Conservation (phyloP, 1,140 invertebrate species). For the Lethocerus indicus region DNA sequence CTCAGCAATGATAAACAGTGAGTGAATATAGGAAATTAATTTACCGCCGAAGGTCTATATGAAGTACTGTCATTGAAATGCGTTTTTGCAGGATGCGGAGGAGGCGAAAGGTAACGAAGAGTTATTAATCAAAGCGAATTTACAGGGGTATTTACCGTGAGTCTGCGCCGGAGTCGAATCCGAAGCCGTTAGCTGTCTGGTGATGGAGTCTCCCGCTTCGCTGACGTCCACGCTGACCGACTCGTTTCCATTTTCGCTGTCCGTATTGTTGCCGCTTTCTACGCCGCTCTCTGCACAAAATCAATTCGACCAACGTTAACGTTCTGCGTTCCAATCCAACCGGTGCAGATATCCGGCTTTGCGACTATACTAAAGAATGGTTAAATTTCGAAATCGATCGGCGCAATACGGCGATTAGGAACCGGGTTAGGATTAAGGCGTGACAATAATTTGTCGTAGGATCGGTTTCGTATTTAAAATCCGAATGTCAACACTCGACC, state of each 20-base stretch:
- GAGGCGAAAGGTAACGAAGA: too few relatives aligned
- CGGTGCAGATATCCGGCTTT: background rate
- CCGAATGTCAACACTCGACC: too few relatives aligned
- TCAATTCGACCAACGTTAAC: background rate
- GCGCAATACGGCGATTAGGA: too few relatives aligned
- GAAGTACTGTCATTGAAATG: background rate
- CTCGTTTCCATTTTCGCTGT: slow-evolving; percentile 12
- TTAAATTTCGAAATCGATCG: too few relatives aligned
- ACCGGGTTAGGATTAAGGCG: too few relatives aligned
- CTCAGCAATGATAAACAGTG: background rate
- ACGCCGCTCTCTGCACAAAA: slow-evolving; percentile 13
- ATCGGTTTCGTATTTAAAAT: too few relatives aligned
- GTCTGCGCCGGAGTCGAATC: background rate
- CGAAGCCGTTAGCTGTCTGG: background rate
- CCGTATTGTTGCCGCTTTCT: slow-evolving; percentile 14
- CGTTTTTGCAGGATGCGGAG: background rate
- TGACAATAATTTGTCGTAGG: too few relatives aligned
- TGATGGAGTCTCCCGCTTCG: slow-evolving; percentile 7
- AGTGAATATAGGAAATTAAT: background rate
- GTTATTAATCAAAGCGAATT: background rate
- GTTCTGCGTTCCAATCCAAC: background rate
- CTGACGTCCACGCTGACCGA: slow-evolving; percentile 6
- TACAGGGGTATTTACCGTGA: background rate
- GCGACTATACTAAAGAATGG: background rate
- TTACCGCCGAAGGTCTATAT: background rate